phyloP scores from a whole-genome alignment of 1,140 invertebrate genomes.

The Drosophila obscura region DNA sequence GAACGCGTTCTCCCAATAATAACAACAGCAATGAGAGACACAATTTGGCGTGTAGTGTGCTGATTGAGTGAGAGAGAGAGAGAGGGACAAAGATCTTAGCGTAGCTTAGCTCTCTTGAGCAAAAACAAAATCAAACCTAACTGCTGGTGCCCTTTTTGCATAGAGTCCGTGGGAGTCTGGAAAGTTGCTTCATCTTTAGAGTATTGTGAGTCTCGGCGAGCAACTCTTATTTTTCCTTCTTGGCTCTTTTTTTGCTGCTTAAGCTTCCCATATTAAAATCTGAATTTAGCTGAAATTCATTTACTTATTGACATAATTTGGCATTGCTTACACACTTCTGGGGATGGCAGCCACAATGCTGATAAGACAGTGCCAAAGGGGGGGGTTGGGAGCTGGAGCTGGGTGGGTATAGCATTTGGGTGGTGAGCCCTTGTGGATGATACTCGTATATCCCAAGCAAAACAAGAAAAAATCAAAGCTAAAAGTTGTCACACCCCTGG shows the following conservation, averaged over 20 bases:
- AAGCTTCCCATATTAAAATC: slow-evolving; percentile 48
- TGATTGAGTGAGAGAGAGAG: not conserved
- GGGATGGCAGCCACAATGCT: slow-evolving; percentile 23
- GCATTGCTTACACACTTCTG: slow-evolving; percentile 34
- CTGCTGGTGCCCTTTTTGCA: not conserved
- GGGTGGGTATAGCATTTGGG: not conserved
- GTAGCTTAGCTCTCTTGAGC: not conserved
- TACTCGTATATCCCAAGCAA: not conserved
- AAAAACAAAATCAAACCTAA: slow-evolving; percentile 16
- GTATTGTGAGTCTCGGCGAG: too few species aligned
- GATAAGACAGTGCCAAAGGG: slow-evolving; percentile 40
- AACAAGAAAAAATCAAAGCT: slow-evolving; percentile 65
- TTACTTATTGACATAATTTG: slow-evolving; percentile 74
- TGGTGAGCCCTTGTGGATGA: too few species aligned
- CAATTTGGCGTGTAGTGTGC: too few species aligned
- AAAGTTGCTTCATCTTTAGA: too few species aligned
- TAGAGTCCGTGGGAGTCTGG: too few species aligned
- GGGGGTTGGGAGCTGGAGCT: not conserved
- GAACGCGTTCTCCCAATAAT: too few species aligned
- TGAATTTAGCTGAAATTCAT: slow-evolving; percentile 70
- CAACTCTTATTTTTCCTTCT: too few species aligned
- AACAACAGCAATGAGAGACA: too few species aligned
- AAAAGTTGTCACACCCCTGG: slow-evolving; percentile 65
- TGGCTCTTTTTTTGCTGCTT: not conserved
- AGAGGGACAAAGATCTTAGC: too few species aligned